Evolutionary conservation across 2,113 vertebrate genomes (phyloP), one percentile per base, ranked within the genome.

Genomic region (Dipodomys spectabilis): DNA sequence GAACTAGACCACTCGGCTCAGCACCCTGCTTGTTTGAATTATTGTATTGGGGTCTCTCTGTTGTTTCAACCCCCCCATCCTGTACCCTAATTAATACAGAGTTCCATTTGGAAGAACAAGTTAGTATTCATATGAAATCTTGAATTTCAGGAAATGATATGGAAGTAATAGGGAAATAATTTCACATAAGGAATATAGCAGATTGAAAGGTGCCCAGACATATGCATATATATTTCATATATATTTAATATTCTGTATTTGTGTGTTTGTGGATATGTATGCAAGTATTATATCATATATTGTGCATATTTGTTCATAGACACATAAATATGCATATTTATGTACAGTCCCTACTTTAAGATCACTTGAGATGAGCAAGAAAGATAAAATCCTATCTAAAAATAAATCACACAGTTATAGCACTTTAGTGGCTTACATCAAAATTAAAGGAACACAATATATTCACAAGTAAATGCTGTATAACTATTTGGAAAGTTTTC

Each of bases 401-500:
- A 94, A 88, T 86, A 95, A 91, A 83, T 30, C 62, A 62, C 53
- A 35, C 27, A 81, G 30, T 2, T 13, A 77, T 67, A 81, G 57
- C 49, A 57, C 30, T 68, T 44, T 80, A 88, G 60, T 44, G 93
- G 53, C 10, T 62, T 88, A 86, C 30, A 62, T 86, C 84, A 44
- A 93, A 93, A 72, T 32, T 81, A 67, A 83, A 95, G 68, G 71
- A 91, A 78, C 35, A 84, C 64, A 93, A 89, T 57, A 82, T 60
- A 32, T 65, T 94, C 27, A 93, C 69, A 93, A 82, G 75, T 75
- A 86, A 72, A 75, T 65, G 60, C 45, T 60, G 19, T 20, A 39
- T 2, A 62, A 39, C 49, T 75, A 62, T 77, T 81, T 93, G 68
- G 49, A 84, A 89, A 90, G 25, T 1, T 84, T 90, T 75, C 28